Evolutionary conservation across 1,140 invertebrate species (phyloP).

Genomic region (Battus philenor): DNA sequence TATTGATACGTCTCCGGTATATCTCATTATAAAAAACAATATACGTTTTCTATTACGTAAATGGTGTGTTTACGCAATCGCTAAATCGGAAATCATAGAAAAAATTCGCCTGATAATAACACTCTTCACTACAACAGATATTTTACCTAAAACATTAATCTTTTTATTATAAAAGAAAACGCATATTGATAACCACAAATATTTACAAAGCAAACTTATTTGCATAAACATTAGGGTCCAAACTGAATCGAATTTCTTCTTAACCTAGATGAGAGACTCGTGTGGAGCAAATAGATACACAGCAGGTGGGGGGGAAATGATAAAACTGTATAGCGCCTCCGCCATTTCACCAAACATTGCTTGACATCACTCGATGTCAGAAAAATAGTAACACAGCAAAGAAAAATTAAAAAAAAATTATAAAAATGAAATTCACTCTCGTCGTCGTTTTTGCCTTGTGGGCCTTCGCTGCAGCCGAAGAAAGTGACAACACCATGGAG

Average conservation of each 20-base stretch:
- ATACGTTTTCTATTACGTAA: neutral
- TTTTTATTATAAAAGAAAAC: slow-evolving; percentile 18
- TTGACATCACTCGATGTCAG: slow-evolving; percentile 61
- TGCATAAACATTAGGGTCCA: slow-evolving; percentile 55
- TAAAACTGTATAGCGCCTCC: slow-evolving; percentile 60
- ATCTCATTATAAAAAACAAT: no score
- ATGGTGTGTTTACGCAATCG: neutral
- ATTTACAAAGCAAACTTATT: slow-evolving; percentile 41
- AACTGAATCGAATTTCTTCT: slow-evolving; percentile 45
- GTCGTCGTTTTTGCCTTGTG: slow-evolving; percentile 38
- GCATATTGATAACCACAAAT: slow-evolving; percentile 28
- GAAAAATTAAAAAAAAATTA: slow-evolving; percentile 33
- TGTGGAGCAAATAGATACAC: slow-evolving; percentile 35
- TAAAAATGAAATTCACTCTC: slow-evolving; percentile 56
- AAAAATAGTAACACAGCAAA: slow-evolving; percentile 38
- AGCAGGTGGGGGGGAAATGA: slow-evolving; percentile 46
- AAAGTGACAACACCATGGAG: slow-evolving; percentile 56
- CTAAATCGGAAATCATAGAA: slow-evolving; percentile 4
- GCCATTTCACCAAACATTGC: slow-evolving; percentile 51
- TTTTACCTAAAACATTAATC: no score
- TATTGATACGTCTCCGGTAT: no score
- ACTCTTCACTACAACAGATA: no score
- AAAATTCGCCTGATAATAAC: neutral
- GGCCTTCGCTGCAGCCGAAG: slow-evolving; percentile 40
- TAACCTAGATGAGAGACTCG: slow-evolving; percentile 56